phyloP scores from a whole-genome alignment of 2,113 vertebrate genomes.

The Marmota monax region DNA sequence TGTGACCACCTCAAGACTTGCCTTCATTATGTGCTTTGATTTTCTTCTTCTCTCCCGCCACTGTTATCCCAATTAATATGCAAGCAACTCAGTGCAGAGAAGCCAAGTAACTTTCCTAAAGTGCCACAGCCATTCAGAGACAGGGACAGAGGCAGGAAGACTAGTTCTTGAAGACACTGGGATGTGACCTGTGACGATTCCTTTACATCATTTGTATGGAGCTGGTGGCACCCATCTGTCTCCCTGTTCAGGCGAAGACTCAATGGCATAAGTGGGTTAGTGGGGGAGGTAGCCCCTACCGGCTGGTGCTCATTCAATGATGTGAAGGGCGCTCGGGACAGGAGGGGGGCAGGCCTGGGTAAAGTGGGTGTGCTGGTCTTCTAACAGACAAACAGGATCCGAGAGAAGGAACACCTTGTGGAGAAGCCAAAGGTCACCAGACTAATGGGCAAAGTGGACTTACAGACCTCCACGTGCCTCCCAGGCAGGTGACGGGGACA shows the following conservation, averaged over 20 bases:
- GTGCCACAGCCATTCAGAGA: neutral
- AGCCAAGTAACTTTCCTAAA: neutral
- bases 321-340: neutral
- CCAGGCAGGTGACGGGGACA: neutral
- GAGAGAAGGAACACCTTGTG: neutral
- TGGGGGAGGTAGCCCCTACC: neutral
- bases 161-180: neutral
- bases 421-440: neutral
- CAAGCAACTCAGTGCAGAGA: neutral
- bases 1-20: neutral
- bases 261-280: too few species aligned
- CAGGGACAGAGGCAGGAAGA: neutral
- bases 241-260: neutral
- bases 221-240: fast-evolving
- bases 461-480: neutral
- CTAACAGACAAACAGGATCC: neutral
- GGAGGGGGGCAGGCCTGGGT: neutral
- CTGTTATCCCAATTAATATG: neutral
- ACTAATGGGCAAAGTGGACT: too few species aligned
- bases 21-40: neutral
- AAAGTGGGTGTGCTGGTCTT: neutral
- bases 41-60: neutral
- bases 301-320: neutral
- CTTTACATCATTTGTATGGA: neutral
- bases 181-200: neutral